A percentile compares a stretch with the other conserved stretches of the same genome.
phyloP scores from a whole-genome alignment of 1,140 invertebrate species.

The Meteorus sp. region DNA sequence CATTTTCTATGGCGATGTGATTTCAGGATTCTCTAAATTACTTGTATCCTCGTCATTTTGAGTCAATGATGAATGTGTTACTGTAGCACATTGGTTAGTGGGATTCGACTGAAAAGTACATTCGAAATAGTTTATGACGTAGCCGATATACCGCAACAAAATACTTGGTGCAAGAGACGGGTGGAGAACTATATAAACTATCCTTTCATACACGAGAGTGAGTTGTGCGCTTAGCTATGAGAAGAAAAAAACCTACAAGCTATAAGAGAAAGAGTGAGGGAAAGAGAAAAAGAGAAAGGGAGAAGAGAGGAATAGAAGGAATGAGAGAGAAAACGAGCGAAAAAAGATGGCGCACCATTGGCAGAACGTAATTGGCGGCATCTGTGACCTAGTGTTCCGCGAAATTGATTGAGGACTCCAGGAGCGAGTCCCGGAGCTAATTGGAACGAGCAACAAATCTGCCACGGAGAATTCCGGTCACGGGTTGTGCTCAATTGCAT shows the following conservation, averaged over 20 bases:
- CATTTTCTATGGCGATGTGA: too few species aligned
- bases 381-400: slow-evolving; percentile 28
- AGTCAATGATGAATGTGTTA: too few species aligned
- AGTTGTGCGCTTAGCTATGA: too few species aligned
- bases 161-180: background rate
- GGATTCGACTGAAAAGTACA: too few species aligned
- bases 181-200: slow-evolving; percentile 12
- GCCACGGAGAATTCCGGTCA: slow-evolving; percentile 14
- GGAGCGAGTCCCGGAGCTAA: slow-evolving; percentile 13
- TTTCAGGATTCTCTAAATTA: too few species aligned
- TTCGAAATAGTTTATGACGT: too few species aligned
- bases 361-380: slow-evolving; percentile 28
- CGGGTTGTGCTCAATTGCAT: background rate
- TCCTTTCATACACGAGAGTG: too few species aligned
- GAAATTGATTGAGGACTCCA: slow-evolving; percentile 26
- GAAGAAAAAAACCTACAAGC: background rate
- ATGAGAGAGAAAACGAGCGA: background rate
- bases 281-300: background rate
- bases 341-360: slow-evolving; percentile 24
- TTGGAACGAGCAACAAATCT: slow-evolving; percentile 22
- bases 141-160: too few species aligned
- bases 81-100: too few species aligned
- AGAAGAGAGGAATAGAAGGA: background rate
- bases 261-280: slow-evolving; percentile 1
- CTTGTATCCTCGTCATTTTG: too few species aligned